A percentile compares a stretch with the other conserved stretches of the same genome.
Conservation (phyloP, 2,888 invertebrate genomes). For the Limnephilus auricula region DNA sequence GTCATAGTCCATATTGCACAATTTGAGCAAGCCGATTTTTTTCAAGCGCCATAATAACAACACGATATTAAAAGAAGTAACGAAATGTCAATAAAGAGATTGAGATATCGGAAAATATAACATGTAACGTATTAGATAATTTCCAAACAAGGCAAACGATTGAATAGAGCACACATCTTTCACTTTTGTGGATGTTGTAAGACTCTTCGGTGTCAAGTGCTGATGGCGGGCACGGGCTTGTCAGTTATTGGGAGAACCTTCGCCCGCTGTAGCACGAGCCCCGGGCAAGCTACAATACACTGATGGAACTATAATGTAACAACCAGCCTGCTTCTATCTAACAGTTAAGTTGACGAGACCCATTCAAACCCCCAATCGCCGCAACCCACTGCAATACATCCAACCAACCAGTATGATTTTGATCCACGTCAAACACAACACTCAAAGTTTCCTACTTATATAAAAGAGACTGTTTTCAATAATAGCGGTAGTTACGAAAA, state of each 20-base stretch:
- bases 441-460: not conserved
- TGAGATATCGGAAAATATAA: conserved; percentile 45
- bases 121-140: conserved; percentile 53
- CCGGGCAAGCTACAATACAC: conserved; percentile 49
- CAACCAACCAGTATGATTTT: conserved; percentile 47
- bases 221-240: conserved; percentile 52
- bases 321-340: conserved; percentile 12
- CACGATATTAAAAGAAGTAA: conserved; percentile 49
- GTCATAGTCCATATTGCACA: conserved; percentile 14
- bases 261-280: not conserved
- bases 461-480: conserved; percentile 37
- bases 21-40: not conserved
- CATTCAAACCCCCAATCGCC: conserved; percentile 47
- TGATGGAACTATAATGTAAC: conserved; percentile 64
- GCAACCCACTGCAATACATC: conserved; percentile 35
- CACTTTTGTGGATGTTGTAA: conserved; percentile 54
- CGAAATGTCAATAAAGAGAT: conserved; percentile 54
- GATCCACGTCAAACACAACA: conserved; percentile 40
- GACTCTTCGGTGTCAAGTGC: conserved; percentile 57
- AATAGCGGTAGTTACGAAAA: conserved; percentile 48
- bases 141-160: conserved; percentile 32
- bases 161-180: conserved; percentile 49
- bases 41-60: conserved; percentile 12
- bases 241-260: not conserved
- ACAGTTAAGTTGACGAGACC: conserved; percentile 46